Evolutionary conservation across 2,888 invertebrate genomes (phyloP), one percentile per base, ranked within the genome.

Genomic region (Drosophila hawaiiensis): DNA sequence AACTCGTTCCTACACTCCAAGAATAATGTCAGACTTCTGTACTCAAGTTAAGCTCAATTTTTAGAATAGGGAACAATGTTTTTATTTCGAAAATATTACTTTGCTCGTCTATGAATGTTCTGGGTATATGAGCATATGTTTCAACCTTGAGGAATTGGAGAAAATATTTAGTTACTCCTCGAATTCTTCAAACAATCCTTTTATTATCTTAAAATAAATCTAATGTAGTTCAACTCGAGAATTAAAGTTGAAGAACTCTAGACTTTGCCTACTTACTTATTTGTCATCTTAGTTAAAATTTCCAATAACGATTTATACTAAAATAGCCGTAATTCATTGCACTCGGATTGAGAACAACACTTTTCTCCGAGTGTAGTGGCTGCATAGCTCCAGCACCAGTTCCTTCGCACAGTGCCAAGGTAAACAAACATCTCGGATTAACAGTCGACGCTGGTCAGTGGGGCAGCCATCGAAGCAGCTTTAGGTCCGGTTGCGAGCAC

Each of bases 391-490:
- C 41, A 29, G 29, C 56, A 4, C 3, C 12, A 9, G 16, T 16
- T 31, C 80, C 66, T 71, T 70, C 64, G 68, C 66, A 55, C 82
- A 64, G 80, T 73, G 77, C 77, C 82, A 87, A 84, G 84, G 89
- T 80, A 90, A 82, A 90, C 88, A 83, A 89, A 91, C 89, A 88
- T 90, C 91, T 88, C 83, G 90, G 91, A 91, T 91, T 91, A 91
- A 89, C 90, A 84, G 77, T 69, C 77, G 73, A 81, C 85, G 80
- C 70, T 88, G 85, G 90, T 83, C 83, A 85, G 82, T 83, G 68
- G 78, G 73, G 61, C 80, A 76, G 56, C 83, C 73, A 72, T 71
- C 60, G 53, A 58, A 69, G 52, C 72, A 47, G 39, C 63, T 47
- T 53, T 52, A 55, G 68, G 62, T 69, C 69, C 16, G 56, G 64